Evolutionary conservation across 2,113 vertebrate genomes (phyloP).

Genomic region (Prolemur simus): DNA sequence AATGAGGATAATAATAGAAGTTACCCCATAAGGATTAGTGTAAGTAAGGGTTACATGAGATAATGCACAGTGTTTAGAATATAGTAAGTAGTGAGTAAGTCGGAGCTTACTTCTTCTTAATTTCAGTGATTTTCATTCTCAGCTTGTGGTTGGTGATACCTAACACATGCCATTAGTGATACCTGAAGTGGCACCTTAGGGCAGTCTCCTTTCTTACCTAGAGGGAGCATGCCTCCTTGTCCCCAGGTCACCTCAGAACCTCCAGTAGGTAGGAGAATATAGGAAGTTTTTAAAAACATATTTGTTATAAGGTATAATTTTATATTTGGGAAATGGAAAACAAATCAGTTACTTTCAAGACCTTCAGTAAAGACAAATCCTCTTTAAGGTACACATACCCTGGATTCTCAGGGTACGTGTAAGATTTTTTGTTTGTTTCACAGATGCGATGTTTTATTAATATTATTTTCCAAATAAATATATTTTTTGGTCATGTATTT

Average conservation of each 20-base stretch:
- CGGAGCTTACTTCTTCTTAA: neutral
- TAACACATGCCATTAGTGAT: neutral
- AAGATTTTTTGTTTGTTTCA: neutral
- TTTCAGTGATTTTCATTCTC: neutral
- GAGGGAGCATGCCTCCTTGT: neutral
- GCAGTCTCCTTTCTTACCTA: neutral
- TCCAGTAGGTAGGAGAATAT: neutral
- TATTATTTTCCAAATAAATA: conserved; percentile 16
- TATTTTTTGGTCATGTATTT: neutral
- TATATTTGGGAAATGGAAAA: conserved; percentile 1
- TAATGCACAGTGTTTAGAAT: neutral
- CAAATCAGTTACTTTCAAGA: neutral
- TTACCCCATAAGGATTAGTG: neutral
- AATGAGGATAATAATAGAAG: neutral
- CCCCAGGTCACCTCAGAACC: neutral
- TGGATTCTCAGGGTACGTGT: neutral
- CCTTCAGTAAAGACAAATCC: neutral
- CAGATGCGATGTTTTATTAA: neutral
- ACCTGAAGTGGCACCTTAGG: neutral
- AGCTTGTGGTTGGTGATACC: neutral
- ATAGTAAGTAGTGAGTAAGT: neutral
- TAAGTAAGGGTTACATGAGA: neutral
- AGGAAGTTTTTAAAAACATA: neutral
- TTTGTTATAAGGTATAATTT: neutral
- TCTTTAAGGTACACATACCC: neutral